phyloP scores from a whole-genome alignment of 1,140 invertebrate genomes.

The Melipona quadrifasciata region DNA sequence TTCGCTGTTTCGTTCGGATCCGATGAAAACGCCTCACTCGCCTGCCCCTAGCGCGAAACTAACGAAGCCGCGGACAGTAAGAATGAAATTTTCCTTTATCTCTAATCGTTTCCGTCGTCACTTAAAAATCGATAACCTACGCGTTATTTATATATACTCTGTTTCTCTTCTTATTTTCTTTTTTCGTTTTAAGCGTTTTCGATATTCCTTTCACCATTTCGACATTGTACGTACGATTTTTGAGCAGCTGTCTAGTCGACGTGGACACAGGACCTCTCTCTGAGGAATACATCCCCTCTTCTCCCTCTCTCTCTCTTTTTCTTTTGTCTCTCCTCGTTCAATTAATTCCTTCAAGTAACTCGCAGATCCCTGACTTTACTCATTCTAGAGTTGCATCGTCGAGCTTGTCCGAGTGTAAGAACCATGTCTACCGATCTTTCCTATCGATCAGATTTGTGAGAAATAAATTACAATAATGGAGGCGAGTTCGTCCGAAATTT shows the following conservation, averaged over 20 bases:
- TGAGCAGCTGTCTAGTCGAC: slow-evolving; percentile 10
- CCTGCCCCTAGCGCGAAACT: background rate
- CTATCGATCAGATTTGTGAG: background rate
- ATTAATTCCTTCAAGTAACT: background rate
- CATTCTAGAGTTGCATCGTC: background rate
- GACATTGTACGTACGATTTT: slow-evolving; percentile 28
- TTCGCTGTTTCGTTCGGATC: slow-evolving; percentile 23
- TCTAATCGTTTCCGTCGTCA: background rate
- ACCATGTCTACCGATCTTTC: no score
- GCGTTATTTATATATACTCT: slow-evolving; percentile 7
- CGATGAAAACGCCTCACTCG: slow-evolving; percentile 13
- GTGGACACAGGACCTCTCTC: background rate
- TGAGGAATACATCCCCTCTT: background rate
- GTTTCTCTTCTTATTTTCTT: background rate
- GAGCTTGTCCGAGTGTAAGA: slow-evolving; percentile 9
- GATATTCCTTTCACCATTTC: slow-evolving; percentile 3
- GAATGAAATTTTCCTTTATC: slow-evolving; percentile 8
- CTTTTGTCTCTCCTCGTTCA: background rate
- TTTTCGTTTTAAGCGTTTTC: slow-evolving; percentile 12
- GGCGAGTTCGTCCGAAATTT: background rate
- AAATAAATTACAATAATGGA: background rate
- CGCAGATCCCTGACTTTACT: slow-evolving; percentile 4
- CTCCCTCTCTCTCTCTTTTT: background rate
- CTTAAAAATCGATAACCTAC: slow-evolving; percentile 13
- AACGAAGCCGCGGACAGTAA: background rate